phyloP scores from a whole-genome alignment of 1,140 invertebrate genomes.

The Saccostrea cuccullata region DNA sequence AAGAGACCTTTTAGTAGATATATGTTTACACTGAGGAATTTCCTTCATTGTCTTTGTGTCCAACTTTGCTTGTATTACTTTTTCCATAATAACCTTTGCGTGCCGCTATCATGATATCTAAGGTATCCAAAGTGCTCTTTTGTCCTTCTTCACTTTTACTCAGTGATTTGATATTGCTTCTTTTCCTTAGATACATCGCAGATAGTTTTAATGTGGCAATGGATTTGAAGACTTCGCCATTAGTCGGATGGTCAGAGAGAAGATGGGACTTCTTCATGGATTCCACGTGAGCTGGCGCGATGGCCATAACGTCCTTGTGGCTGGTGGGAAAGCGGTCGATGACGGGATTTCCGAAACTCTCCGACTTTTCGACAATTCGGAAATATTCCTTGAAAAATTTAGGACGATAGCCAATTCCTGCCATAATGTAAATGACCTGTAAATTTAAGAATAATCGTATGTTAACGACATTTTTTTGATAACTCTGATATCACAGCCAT shows the following conservation, averaged over 20 bases:
- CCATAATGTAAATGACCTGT: neutral
- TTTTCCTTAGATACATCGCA: slow-evolving; percentile 33
- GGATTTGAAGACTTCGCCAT: neutral
- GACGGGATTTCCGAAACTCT: neutral
- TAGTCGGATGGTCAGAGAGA: neutral
- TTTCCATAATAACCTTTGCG: slow-evolving; percentile 8
- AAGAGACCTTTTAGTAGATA: no score
- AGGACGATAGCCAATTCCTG: neutral
- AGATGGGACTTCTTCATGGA: neutral
- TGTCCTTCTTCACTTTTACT: neutral
- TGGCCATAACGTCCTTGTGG: neutral
- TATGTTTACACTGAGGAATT: no score
- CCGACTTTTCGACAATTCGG: neutral
- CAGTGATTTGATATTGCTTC: neutral
- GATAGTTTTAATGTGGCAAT: slow-evolving; percentile 20
- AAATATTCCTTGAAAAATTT: neutral
- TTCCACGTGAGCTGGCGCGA: neutral
- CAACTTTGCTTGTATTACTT: neutral
- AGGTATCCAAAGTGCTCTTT: neutral
- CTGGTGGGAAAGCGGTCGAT: neutral
- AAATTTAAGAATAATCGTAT: neutral
- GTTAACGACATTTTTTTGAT: no score
- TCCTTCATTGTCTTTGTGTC: neutral
- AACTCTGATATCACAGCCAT: no score
- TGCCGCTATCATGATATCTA: slow-evolving; percentile 17